These are phyloP conservation scores for Spea multiplicata DNA, from an alignment of 2,113 vertebrate species.

Conservation along the genomic window DNA sequence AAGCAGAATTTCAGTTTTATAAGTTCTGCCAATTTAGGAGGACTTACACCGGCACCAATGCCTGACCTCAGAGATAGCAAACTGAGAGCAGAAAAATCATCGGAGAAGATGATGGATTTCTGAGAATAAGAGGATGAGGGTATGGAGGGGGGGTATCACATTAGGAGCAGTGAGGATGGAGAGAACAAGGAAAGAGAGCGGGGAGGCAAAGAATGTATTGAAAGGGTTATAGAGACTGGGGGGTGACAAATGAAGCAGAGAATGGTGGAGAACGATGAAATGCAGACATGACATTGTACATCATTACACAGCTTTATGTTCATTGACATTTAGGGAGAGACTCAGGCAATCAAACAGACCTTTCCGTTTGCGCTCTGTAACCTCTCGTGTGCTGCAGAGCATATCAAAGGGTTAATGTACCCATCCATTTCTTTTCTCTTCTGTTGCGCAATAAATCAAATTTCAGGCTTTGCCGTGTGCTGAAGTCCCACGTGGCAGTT, in stretches of 20 bases:
- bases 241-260: neutral
- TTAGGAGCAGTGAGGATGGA: neutral
- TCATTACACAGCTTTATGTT: conserved; percentile 16
- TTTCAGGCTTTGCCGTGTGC: too few species aligned
- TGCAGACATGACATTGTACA: neutral
- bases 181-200: neutral
- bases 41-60: neutral
- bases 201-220: neutral
- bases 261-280: neutral
- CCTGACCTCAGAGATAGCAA: neutral
- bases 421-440: neutral
- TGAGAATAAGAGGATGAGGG: neutral
- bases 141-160: neutral
- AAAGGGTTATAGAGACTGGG: neutral
- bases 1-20: neutral
- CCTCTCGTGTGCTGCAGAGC: neutral
- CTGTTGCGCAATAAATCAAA: neutral
- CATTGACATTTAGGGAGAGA: conserved; percentile 20
- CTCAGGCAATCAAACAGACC: conserved; percentile 17
- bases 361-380: neutral
- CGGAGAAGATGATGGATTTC: neutral
- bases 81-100: neutral
- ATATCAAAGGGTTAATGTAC: conserved; percentile 6
- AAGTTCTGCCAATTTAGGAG: neutral
- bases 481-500: too few species aligned